These are phyloP conservation scores for Aphis gossypii DNA, from an alignment of 1,140 invertebrate genomes.

Conservation along the genomic window DNA sequence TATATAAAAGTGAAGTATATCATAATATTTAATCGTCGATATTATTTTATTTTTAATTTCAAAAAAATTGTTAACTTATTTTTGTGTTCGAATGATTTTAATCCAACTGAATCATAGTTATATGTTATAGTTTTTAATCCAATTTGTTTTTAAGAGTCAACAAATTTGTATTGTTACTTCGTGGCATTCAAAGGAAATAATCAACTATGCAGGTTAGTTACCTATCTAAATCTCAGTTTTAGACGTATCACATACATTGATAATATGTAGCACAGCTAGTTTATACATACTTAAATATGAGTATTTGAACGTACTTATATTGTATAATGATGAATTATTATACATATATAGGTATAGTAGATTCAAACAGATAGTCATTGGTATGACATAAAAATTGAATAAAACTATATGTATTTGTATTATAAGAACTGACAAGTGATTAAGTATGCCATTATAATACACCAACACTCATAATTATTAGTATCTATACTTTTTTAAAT, in stretches of 20 bases:
- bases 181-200: not conserved
- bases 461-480: no score
- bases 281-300: not conserved
- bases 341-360: no score
- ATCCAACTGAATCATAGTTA: not conserved
- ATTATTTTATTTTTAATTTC: not conserved
- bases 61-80: not conserved
- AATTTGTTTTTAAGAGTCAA: no score
- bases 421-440: no score
- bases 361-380: no score
- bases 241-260: not conserved
- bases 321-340: not conserved
- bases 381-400: no score
- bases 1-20: not conserved
- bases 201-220: not conserved
- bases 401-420: no score
- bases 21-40: not conserved
- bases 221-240: not conserved
- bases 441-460: no score
- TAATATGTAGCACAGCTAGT: not conserved
- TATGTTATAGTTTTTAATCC: no score
- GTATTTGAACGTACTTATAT: not conserved
- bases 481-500: no score
- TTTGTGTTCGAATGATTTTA: not conserved
- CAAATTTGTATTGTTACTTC: not conserved